Evolutionary conservation across 2,113 vertebrate species (phyloP).

Genomic region (Megaleporinus macrocephalus): DNA sequence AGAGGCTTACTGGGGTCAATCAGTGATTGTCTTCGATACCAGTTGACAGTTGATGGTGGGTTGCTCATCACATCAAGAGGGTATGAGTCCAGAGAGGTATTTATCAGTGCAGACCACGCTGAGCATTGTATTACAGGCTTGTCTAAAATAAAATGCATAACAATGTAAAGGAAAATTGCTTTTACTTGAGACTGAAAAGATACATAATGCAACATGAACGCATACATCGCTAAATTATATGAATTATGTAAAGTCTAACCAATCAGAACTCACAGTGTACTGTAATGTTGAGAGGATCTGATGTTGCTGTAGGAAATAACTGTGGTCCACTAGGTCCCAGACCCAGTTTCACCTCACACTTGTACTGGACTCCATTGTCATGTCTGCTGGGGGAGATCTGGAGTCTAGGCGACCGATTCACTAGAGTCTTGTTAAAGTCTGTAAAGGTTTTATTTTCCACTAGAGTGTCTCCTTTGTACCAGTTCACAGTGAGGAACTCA

Average conservation of each 20-base stretch:
- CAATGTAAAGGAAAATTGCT: not conserved
- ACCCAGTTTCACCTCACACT: slow-evolving; percentile 60
- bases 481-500: slow-evolving; percentile 52
- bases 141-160: slow-evolving; percentile 41
- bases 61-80: slow-evolving; percentile 25
- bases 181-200: too few species aligned
- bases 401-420: not conserved
- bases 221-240: too few species aligned
- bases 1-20: slow-evolving; percentile 24
- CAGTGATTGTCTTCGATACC: slow-evolving; percentile 10
- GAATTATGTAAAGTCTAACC: not conserved
- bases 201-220: too few species aligned
- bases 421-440: not conserved
- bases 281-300: slow-evolving; percentile 33
- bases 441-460: not conserved
- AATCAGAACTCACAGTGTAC: slow-evolving; percentile 63
- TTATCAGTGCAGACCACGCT: not conserved
- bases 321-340: slow-evolving; percentile 54
- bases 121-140: slow-evolving; percentile 44
- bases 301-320: slow-evolving; percentile 5
- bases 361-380: slow-evolving; percentile 52
- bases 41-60: slow-evolving; percentile 52
- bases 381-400: not conserved
- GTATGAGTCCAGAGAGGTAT: not conserved
- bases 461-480: slow-evolving; percentile 48